Conservation (phyloP, 2,888 invertebrate species). For the Axea sp. region DNA sequence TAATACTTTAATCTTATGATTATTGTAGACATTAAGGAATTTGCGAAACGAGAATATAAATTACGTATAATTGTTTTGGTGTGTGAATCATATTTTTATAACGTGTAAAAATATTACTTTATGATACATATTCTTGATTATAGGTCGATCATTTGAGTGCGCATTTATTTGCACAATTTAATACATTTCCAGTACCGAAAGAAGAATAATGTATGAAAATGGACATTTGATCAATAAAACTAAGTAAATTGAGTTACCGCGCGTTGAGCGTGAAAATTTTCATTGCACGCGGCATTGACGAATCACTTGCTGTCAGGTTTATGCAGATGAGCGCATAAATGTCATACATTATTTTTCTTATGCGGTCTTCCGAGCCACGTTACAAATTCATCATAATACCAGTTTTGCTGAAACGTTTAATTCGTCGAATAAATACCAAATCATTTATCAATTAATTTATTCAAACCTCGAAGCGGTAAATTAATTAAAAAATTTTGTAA, state of each 20-base stretch:
- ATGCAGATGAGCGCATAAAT: conserved; percentile 3
- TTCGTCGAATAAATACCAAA: no score
- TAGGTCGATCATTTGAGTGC: conserved; percentile 8
- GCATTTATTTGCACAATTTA: not conserved
- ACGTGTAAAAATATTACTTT: not conserved
- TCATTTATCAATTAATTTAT: no score
- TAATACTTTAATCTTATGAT: no score
- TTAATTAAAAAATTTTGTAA: no score
- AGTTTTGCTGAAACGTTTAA: conserved; percentile 6
- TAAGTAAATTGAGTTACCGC: not conserved
- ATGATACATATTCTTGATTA: conserved; percentile 4
- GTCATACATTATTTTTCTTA: conserved; percentile 6
- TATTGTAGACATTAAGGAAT: no score
- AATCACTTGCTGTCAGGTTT: conserved; percentile 5
- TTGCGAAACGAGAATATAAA: no score
- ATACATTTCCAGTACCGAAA: not conserved
- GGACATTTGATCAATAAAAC: conserved; percentile 7
- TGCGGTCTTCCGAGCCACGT: not conserved
- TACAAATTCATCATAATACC: conserved; percentile 6
- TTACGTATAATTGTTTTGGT: not conserved
- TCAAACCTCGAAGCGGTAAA: no score
- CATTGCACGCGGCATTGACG: not conserved
- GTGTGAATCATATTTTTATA: no score
- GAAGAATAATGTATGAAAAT: conserved; percentile 4
- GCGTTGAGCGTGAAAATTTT: not conserved